Evolutionary conservation across 2,888 invertebrate species (phyloP), one percentile per base, ranked within the genome.

Genomic region (Dermolepida albohirtum): DNA sequence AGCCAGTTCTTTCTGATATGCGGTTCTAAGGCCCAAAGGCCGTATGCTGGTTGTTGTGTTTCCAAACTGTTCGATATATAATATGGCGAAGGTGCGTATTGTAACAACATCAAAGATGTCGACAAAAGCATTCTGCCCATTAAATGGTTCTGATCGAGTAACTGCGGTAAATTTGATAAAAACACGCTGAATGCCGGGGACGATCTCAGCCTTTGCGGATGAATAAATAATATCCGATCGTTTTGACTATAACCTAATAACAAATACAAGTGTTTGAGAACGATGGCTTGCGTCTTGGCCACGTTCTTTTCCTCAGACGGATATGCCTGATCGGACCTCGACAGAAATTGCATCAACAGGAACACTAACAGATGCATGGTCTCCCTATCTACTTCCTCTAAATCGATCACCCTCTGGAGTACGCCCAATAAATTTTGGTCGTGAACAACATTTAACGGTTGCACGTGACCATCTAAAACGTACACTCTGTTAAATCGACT

Each of bases 131-230:
- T 88, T 75, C 93, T 92, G 0, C 98, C 98, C 87, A 99, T 95
- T 71, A 92, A 86, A 81, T 97, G 95, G 84, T 99, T 99, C 81
- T 96, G 95, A 82, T 99, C 99, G 78, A 99, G 81, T 10, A 99
- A 89, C 86, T 96, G 96, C 0, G 98, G 96, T 70, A 98, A 84
- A 79, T 96, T 97, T 34, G 95, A 91, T 80, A 99, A 86, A 81
- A 98, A 98, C 0, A 96, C 96, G 84, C 97, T 97, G 85, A 98
- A 98, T 1, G 97, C 95, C 0, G 98, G 93, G 0, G 97, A 97
- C 68, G 90, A 88, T 76, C 98, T 94, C 62, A 98, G 84, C 69
- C 92, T 89, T 64, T 91, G 89, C 0, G 98, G 96, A 5, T 95
- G 90, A n/a, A 97, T 89, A 78, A 95, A 95, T 80, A 98, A 96